phyloP scores from a whole-genome alignment of 1,140 invertebrate species.

The Drosophila carrolli region DNA sequence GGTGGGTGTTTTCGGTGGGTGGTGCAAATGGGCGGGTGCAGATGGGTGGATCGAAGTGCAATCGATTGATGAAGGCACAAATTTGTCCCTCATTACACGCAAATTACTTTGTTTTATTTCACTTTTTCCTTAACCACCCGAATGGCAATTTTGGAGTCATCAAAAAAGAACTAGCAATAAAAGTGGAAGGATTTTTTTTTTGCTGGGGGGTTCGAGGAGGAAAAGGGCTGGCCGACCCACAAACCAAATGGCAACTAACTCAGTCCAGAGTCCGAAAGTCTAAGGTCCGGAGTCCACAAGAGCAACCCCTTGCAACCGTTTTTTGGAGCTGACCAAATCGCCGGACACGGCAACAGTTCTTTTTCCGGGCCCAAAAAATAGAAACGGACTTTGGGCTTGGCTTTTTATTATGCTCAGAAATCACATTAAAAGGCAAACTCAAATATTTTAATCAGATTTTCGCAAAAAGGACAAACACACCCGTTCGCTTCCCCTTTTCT shows the following conservation, averaged over 20 bases:
- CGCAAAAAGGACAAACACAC: slow-evolving; percentile 72
- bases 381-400: slow-evolving; percentile 45
- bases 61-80: slow-evolving; percentile 58
- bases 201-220: background rate
- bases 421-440: slow-evolving; percentile 84
- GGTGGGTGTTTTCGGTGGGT: background rate
- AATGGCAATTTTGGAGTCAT: slow-evolving; percentile 39
- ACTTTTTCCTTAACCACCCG: slow-evolving; percentile 32
- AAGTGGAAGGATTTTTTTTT: background rate
- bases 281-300: slow-evolving; percentile 12
- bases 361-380: slow-evolving; percentile 27
- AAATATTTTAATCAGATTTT: slow-evolving; percentile 85
- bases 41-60: slow-evolving; percentile 51
- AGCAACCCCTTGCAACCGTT: slow-evolving; percentile 32
- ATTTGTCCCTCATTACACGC: slow-evolving; percentile 64
- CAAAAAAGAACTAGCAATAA: slow-evolving; percentile 25
- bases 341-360: slow-evolving; percentile 48
- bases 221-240: slow-evolving; percentile 1
- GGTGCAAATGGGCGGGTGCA: background rate
- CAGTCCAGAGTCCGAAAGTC: slow-evolving; percentile 19
- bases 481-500: slow-evolving; percentile 14
- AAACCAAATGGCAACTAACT: slow-evolving; percentile 53
- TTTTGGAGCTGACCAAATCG: slow-evolving; percentile 33
- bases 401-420: slow-evolving; percentile 84
- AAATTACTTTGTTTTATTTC: slow-evolving; percentile 71